Percentiles rank a stretch among this genome's conserved stretches.
Conservation (phyloP, 2,797 vertebrate species). For the Pristis pectinata region DNA sequence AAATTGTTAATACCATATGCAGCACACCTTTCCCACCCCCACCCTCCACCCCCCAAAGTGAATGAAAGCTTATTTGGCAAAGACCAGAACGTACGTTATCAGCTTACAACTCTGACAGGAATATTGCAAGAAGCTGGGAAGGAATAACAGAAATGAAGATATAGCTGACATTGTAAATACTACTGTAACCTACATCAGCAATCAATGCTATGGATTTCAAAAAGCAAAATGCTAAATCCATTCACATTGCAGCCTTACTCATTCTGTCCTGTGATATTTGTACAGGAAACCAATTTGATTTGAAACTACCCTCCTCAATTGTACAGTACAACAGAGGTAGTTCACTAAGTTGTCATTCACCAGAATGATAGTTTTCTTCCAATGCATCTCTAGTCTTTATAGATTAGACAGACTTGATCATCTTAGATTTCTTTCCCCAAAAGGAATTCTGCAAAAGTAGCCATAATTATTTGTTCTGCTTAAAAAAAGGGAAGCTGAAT, state of each 20-base stretch:
- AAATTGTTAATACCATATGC: neutral
- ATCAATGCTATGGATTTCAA: neutral
- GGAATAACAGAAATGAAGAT: neutral
- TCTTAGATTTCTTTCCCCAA: neutral
- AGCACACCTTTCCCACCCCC: neutral
- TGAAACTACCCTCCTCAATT: neutral
- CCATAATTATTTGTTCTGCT: neutral
- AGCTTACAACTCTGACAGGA: neutral
- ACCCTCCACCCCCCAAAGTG: slow-evolving; percentile 18
- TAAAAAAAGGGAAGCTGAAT: neutral
- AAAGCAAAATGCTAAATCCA: neutral
- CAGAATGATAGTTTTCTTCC: neutral
- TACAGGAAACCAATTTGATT: neutral
- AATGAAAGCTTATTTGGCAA: neutral
- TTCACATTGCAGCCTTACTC: neutral
- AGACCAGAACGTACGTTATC: neutral
- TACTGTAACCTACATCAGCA: neutral
- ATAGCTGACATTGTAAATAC: neutral
- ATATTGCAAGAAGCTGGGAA: neutral
- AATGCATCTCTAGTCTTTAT: neutral
- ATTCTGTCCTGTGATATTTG: neutral
- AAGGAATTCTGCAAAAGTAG: neutral
- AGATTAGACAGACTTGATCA: neutral
- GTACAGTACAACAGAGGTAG: neutral
- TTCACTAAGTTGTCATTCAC: neutral